phyloP scores from a whole-genome alignment of 2,797 vertebrate species.

The Poliocrania exsul region DNA sequence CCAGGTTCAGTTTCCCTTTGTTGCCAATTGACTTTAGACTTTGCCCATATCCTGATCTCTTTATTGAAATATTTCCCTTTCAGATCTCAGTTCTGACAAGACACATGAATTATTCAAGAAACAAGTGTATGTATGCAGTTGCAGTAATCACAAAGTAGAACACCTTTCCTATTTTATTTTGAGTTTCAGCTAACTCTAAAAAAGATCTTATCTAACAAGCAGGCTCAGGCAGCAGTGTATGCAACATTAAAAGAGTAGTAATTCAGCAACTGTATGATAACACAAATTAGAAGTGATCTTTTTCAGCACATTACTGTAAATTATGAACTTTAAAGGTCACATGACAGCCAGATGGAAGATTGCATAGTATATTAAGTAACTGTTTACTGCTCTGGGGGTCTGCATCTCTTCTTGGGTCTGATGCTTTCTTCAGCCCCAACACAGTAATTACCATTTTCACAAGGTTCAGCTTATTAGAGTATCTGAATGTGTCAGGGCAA shows the following conservation, averaged over 20 bases:
- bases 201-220: not conserved
- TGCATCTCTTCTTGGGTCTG: not conserved
- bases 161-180: not conserved
- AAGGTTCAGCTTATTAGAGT: not conserved
- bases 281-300: not conserved
- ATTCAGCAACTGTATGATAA: not conserved
- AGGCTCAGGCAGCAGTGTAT: not conserved
- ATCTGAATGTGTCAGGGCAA: not conserved
- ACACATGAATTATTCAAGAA: not conserved
- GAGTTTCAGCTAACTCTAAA: not conserved
- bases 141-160: not conserved
- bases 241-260: not conserved
- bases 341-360: not conserved
- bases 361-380: not conserved
- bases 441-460: slow-evolving; percentile 1
- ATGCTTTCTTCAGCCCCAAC: not conserved
- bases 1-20: not conserved
- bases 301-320: not conserved
- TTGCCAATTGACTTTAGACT: not conserved
- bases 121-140: not conserved
- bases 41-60: not conserved
- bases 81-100: not conserved
- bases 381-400: not conserved
- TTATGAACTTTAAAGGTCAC: not conserved
- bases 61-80: not conserved